Base-by-base conservation (phyloP, 2,797 vertebrate genomes). In the Phrynocephalus forsythii region DNA sequence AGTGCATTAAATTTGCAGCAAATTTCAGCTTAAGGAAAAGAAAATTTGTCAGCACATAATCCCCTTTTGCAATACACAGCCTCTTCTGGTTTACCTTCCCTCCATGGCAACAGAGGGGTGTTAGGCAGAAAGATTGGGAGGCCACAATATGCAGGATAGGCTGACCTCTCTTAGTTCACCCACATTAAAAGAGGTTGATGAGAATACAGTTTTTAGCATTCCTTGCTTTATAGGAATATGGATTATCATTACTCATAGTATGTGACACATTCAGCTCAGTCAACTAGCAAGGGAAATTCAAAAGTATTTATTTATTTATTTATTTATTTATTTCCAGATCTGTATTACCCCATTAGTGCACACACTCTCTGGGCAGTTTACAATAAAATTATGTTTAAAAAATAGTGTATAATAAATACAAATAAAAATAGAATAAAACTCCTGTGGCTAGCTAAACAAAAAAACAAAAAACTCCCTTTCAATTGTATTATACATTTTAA, bases 21-120 rank as follows among this genome's bases (percentile, higher is more conserved):
- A 95, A 87, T 83, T 92, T 90, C 66, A 90, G 73, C 89, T 93
- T 56, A 48, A 92, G 88, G 90, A 94, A 91, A 82, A 16, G 81
- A 5, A 79, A n/a, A 86, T 90, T 90, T 92, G 93, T 92, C 85
- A 93, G 72, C 91, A 86, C 68, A 84, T 90, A 89, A 91, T 85
- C 82, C 68, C 71, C 33, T 1, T 75, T 89, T 90, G 38, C 72
- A 88, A 77, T 48, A 91, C 89, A 77, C 78, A 79, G 69, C n/a
- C 79, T 94, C 50, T 9, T 93, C 78, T 69, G 30, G 11, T 52
- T 83, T 72, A 26, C 80, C 56, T 76, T 71, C 72, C 50, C 24
- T 52, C 52, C 13, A 0, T 50, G 91, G 87, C 88, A 89, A 91
- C 91, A 91, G 6, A 76, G 79, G 56, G 22, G 77, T 85, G 90